phyloP scores from a whole-genome alignment of 2,888 invertebrate species.

The Drosophila anomalata region DNA sequence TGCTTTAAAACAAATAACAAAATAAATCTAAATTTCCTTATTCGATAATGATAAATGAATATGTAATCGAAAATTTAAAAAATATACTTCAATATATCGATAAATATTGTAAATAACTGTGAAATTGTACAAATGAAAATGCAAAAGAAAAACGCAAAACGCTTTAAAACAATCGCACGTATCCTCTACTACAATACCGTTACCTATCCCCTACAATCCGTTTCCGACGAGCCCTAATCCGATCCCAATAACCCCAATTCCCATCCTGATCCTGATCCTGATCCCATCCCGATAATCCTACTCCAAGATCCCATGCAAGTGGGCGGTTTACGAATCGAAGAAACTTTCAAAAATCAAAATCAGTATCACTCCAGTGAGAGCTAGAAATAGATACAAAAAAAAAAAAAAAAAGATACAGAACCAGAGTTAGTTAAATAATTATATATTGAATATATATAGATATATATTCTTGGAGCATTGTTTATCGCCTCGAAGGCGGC shows the following conservation, averaged over 20 bases:
- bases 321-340: conserved; percentile 61
- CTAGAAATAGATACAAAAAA: conserved; percentile 24
- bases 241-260: conserved; percentile 36
- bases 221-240: conserved; percentile 76
- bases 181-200: conserved; percentile 83
- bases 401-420: conserved; percentile 15
- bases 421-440: conserved; percentile 29
- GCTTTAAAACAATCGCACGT: conserved; percentile 83
- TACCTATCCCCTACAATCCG: conserved; percentile 80
- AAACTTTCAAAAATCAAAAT: conserved; percentile 67
- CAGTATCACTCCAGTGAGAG: conserved; percentile 45
- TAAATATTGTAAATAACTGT: conserved; percentile 38
- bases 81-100: conserved; percentile 20
- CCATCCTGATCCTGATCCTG: conserved; percentile 52
- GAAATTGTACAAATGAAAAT: conserved; percentile 60
- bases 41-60: conserved; percentile 20
- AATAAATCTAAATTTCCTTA: conserved; percentile 35
- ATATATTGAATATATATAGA: conserved; percentile 29
- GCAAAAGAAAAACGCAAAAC: conserved; percentile 83
- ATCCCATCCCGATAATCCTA: conserved; percentile 27
- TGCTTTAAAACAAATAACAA: conserved; percentile 33
- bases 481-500: conserved; percentile 54
- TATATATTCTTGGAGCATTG: conserved; percentile 64
- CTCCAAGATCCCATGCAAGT: conserved; percentile 44
- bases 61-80: conserved; percentile 31